A percentile compares a stretch with the other conserved stretches of the same genome.
These are phyloP conservation scores for Hyphantria cunea DNA, from an alignment of 1,140 invertebrate genomes.

Conservation along the genomic window DNA sequence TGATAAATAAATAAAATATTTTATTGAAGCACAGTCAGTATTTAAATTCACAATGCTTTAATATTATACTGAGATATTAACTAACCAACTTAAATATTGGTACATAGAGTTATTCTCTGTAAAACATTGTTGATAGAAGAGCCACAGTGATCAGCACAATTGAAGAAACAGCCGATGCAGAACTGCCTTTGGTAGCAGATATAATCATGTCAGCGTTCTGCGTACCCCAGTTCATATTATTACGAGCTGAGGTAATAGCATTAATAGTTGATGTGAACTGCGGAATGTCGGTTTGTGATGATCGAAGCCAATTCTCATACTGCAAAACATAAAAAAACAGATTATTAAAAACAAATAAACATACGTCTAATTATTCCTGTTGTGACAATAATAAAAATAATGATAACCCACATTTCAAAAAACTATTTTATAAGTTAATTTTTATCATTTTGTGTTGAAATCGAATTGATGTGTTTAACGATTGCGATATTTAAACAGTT, in stretches of 20 bases:
- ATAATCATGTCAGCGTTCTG: conserved; percentile 53
- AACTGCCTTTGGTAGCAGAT: conserved; percentile 46
- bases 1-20: too few relatives aligned
- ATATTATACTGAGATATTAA: too few relatives aligned
- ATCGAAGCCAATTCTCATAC: conserved; percentile 63
- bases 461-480: too few relatives aligned
- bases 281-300: conserved; percentile 41
- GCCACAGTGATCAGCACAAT: conserved; percentile 41
- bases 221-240: conserved; percentile 63
- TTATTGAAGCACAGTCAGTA: too few relatives aligned
- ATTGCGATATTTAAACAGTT: too few relatives aligned
- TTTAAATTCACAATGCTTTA: too few relatives aligned
- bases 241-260: conserved; percentile 53
- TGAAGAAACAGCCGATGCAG: conserved; percentile 40
- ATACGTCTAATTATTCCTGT: neutral
- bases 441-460: too few relatives aligned
- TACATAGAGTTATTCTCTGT: too few relatives aligned
- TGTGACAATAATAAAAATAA: neutral
- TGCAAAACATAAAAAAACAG: conserved; percentile 42
- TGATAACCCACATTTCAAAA: too few relatives aligned
- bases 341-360: conserved; percentile 4
- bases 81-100: too few relatives aligned
- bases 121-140: conserved; percentile 42
- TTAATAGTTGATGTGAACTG: conserved; percentile 50
- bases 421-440: too few relatives aligned